A percentile compares a stretch with the other conserved stretches of the same genome.
Evolutionary conservation across 2,113 vertebrate species (phyloP).

Genomic region (Manacus vitellinus): DNA sequence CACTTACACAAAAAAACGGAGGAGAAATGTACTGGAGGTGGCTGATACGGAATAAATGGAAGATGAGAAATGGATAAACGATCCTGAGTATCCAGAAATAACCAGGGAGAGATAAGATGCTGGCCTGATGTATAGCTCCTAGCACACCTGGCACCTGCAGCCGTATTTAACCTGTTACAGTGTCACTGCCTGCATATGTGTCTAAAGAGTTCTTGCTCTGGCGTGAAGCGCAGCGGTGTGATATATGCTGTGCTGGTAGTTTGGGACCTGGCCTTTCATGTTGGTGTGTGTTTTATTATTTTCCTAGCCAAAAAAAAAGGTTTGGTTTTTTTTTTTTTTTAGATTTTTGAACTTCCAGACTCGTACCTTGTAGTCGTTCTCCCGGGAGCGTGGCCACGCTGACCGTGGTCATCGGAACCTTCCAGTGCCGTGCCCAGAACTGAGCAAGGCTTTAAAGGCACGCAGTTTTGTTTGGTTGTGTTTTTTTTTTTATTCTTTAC

Average conservation of each 20-base stretch:
- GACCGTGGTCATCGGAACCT: slow-evolving; percentile 1
- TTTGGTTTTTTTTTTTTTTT: not conserved
- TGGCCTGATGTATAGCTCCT: not conserved
- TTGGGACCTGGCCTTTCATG: not conserved
- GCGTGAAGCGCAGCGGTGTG: not conserved
- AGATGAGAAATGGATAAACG: not conserved
- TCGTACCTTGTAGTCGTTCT: not conserved
- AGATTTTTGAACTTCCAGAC: not conserved
- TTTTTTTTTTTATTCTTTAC: not conserved
- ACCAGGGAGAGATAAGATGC: not conserved
- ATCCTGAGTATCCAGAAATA: not conserved
- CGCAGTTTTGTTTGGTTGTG: not conserved
- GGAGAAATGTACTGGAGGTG: not conserved
- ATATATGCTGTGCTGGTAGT: not conserved
- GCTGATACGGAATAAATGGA: not conserved
- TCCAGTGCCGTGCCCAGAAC: not conserved
- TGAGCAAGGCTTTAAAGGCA: not conserved
- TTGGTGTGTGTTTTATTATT: not conserved
- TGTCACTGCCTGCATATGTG: not conserved
- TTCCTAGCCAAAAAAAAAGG: not conserved
- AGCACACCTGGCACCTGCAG: not conserved
- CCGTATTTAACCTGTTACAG: not conserved
- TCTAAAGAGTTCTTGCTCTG: not conserved
- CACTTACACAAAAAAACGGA: not conserved
- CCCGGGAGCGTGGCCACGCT: not conserved